Base-by-base conservation (phyloP, 2,888 invertebrate species). In the Notocelia uddmanniana region DNA sequence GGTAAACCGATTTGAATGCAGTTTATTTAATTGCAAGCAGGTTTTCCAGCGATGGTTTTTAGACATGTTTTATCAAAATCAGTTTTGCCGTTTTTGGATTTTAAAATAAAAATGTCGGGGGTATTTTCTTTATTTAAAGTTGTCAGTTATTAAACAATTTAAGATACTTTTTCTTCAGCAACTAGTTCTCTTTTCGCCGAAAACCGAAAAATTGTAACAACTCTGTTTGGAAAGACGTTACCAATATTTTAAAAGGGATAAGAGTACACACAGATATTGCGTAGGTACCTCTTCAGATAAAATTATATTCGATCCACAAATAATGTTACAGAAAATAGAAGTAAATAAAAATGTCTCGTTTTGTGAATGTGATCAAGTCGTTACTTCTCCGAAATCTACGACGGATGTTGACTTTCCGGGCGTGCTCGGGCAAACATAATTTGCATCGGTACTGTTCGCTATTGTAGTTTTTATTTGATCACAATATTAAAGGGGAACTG, bases 381-480 rank as follows among this genome's bases (percentile, higher is more conserved):
- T 73, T 60, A 68, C 60, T 59, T 60, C 58, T 50, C 60, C 59
- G 34, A 69, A 67, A 64, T 73, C 62, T 57, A 54, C 21, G 54
- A 55, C 41, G 75, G 76, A 77, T 83, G 81, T 84, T 84, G 83
- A 84, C 75, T 78, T 74, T 76, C 81, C 79, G 77, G 79, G 76
- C 81, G 76, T 80, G 79, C 80, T 77, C 75, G 76, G 73, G 82
- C 81, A 84, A 83, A 85, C 83, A 84, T 81, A 83, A 84, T 85
- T 85, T 85, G 81, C 84, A 83, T 85, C 68, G 45, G 59, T 34
- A 68, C 45, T 62, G 45, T 18, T 23, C 31, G 41, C 23, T 62
- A 60, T 71, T 71, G 71, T 67, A 71, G 59, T 71, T 60, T 63
- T 71, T 70, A 67, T 67, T 60, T 45, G 66, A 69, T 52, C 41